Evolutionary conservation across 1,140 invertebrate species (phyloP), one percentile per base, ranked within the genome.

Genomic region (Sitophilus oryzae): DNA sequence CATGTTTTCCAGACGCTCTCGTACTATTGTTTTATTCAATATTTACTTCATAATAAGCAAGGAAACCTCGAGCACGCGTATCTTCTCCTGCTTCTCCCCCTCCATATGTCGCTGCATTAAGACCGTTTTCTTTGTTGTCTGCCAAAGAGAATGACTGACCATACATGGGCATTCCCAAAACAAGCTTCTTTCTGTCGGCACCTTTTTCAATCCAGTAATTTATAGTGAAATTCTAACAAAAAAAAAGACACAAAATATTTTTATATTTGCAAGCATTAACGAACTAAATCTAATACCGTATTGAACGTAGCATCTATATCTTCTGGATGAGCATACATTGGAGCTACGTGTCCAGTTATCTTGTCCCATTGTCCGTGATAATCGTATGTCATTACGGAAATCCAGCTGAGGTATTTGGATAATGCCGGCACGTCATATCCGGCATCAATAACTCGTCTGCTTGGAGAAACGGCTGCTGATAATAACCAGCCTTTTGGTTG

Each of bases 321-420:
- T 34, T 82, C 81, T 1, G 84, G 82, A 51, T 84, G 76, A 3
- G 73, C 73, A 53, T 89, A 92, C 69, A 93, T 81, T 0, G 91
- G 90, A 1, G 90, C 85, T 1, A 91, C 82, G 65, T 93, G 90
- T 6, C 91, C 91, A 1, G 90, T 93, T 63, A 84, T 83, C 64
- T 91, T 90, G 65, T 93, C 91, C 90, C 90, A 93, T 62, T 90
- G 85, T 0, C 91, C 91, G 62, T 93, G 90, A 64, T 85, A 93
- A 66, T 93, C 91, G 64, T 95, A 94, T 0, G 84, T 83, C 91
- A 94, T 94, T 0, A 94, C 81, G 1, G 89, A 82, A 60, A 96
- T 91, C 85, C 89, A 92, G 68, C 92, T 87, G 46, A 92, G 74
- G 66, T 89, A 83, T 15, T 76, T 74, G 0, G 80, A 80, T 2